Evolutionary conservation across 2,113 vertebrate species (phyloP), one percentile per base, ranked within the genome.

Genomic region (Buteo buteo): DNA sequence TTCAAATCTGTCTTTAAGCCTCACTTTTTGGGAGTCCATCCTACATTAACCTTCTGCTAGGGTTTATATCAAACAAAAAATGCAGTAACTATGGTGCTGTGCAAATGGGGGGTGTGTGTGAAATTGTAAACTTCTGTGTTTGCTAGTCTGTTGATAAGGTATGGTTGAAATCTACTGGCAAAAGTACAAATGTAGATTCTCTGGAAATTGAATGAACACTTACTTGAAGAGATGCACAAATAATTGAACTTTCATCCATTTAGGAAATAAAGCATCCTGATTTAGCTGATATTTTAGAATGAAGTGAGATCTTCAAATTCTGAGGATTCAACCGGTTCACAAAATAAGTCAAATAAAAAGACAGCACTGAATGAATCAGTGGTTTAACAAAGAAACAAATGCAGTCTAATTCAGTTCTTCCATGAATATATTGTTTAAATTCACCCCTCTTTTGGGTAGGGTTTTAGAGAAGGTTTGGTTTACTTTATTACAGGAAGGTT

Each of bases 31-130:
- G 90, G 83, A 94, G 90, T 79, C 94, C 85, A 86, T 94, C 93
- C 96, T 96, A 97, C 95, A 89, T 93, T 94, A 96, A 95, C 92
- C 93, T 97, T 96, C 92, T 97, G 96, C 70, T 93, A 79, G 19
- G 70, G 58, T 96, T 96, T 97, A 70, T 79, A 89, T 74, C 64
- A 90, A 88, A 87, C 80, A 69, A 77, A 72, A 96, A 93, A 81
- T 57, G 47, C 2, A 0, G 82, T 95, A 94, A 71, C 86, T 88
- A 71, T 95, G 90, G 83, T 92, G n/a, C 90, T 80, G 83, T 65
- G 77, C 47, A 65, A 87, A 92, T 61, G 20, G 28, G 25, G 28
- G 22, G 31, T 20, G 42, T 76, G 57, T 71, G 77, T 77, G 83
- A 94, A 93, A 88, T 62, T 50, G 65, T 84, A 67, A 93, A 73